Evolutionary conservation across 1,140 invertebrate genomes (phyloP), one percentile per base, ranked within the genome.

Genomic region (Uloborus diversus): DNA sequence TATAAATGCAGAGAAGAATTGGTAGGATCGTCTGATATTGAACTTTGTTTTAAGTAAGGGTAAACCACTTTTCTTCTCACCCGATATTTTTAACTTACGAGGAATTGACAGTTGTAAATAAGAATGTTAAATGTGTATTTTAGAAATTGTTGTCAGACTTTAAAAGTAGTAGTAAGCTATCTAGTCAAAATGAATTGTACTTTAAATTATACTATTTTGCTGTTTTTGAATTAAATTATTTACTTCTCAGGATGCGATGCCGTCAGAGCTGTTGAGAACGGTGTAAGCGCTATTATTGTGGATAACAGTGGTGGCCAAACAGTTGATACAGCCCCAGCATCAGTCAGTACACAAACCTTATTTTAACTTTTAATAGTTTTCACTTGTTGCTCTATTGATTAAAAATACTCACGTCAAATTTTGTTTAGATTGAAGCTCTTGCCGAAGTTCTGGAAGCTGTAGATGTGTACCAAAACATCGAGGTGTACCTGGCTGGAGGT

Each of bases 251-350:
- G 90, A 89, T 1, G 93, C 96, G 96, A 98, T 88, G 95, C 96
- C 0, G 79, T 91, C 13, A 86, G 92, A 70, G 95, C 92, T 0
- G 86, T 91, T 0, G 87, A 94, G 83, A 87, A 90, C 53, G 94
- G 94, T 13, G 93, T 91, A 56, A 86, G 89, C n/a, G 96, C 89
- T 1, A 92, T 98, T 56, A 87, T 95, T 13, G 95, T 98, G 13
- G 97, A 95, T 0, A 97, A 96, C 87, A 95, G 97, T 86, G 95
- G 95, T 2, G 95, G 91, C 0, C 89, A 95, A 66, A 95, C 97
- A 88, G 87, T 97, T 27, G 95, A 97, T 85, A 90, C 91, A 20
- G 91, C 92, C 32, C 92, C 92, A 17, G 91, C 95, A 42, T 90
- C 94, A 53, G 94, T 95, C 88, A 56, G 66, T 23, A n/a, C 32